These are phyloP conservation scores for Microtus pennsylvanicus DNA, from an alignment of 2,113 vertebrate genomes.

Conservation along the genomic window DNA sequence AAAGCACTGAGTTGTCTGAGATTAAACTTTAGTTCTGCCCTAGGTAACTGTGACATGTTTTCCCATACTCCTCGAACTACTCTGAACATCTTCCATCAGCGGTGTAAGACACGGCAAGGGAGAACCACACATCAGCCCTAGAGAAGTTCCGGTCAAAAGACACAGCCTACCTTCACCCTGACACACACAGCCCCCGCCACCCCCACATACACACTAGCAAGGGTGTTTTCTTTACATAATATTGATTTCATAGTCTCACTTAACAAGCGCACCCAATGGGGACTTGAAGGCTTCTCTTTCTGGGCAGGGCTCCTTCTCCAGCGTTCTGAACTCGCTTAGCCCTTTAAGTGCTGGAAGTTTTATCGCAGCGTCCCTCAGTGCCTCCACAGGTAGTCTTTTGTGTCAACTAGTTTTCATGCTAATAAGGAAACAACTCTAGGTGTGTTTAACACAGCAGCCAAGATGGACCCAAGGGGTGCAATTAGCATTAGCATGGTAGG, in stretches of 20 bases:
- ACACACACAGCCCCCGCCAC: neutral
- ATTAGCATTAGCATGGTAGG: conserved; percentile 68
- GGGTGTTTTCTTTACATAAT: conserved; percentile 10
- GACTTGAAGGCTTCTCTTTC: neutral
- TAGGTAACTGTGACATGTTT: neutral
- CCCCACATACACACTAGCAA: neutral
- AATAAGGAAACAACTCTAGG: conserved; percentile 76
- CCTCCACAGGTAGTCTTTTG: conserved; percentile 58
- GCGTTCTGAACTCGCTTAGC: neutral
- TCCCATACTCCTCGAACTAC: neutral
- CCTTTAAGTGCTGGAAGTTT: conserved; percentile 55
- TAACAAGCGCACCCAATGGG: conserved; percentile 19
- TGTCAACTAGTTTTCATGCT: conserved; percentile 63
- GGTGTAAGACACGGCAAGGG: neutral
- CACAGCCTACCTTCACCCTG: neutral
- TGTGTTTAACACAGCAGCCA: conserved; percentile 74
- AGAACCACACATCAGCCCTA: neutral
- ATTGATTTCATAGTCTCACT: conserved; percentile 54
- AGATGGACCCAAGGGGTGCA: conserved; percentile 73
- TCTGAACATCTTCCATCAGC: neutral
- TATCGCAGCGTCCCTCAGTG: conserved; percentile 35
- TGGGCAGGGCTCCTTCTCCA: neutral
- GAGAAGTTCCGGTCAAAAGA: neutral
- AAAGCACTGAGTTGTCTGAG: neutral
- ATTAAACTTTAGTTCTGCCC: neutral